phyloP scores from a whole-genome alignment of 2,888 invertebrate species.

The Xestoiulus laeticollis region DNA sequence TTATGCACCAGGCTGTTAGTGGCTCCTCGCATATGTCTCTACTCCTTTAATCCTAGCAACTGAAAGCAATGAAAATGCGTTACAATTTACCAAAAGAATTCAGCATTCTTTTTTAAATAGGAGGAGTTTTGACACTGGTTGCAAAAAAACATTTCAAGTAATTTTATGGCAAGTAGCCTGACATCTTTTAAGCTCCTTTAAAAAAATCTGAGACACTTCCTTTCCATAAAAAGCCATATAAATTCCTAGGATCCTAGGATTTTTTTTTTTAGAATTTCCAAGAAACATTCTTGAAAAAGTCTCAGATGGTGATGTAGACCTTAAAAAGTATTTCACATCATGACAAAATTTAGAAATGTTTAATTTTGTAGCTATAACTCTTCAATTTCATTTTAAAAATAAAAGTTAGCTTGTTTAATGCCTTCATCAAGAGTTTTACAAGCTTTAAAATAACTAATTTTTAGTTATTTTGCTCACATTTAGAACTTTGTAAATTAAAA shows the following conservation, averaged over 20 bases:
- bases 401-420: too few species aligned
- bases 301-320: too few species aligned
- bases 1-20: slow-evolving; percentile 18
- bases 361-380: not conserved
- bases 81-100: not conserved
- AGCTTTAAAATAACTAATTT: too few species aligned
- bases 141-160: slow-evolving; percentile 19
- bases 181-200: not conserved
- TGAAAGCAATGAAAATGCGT: slow-evolving; percentile 19
- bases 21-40: not conserved
- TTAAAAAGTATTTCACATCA: too few species aligned
- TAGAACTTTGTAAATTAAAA: too few species aligned
- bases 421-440: too few species aligned
- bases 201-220: not conserved
- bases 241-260: not conserved
- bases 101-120: not conserved
- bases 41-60: slow-evolving; percentile 8
- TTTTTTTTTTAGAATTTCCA: too few species aligned
- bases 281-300: too few species aligned
- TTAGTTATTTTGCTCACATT: too few species aligned
- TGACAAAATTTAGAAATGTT: not conserved
- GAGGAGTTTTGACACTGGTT: not conserved
- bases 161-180: not conserved
- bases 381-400: not conserved
- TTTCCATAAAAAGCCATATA: not conserved